phyloP scores from a whole-genome alignment of 2,888 invertebrate species.

The Notodonta dromedarius region DNA sequence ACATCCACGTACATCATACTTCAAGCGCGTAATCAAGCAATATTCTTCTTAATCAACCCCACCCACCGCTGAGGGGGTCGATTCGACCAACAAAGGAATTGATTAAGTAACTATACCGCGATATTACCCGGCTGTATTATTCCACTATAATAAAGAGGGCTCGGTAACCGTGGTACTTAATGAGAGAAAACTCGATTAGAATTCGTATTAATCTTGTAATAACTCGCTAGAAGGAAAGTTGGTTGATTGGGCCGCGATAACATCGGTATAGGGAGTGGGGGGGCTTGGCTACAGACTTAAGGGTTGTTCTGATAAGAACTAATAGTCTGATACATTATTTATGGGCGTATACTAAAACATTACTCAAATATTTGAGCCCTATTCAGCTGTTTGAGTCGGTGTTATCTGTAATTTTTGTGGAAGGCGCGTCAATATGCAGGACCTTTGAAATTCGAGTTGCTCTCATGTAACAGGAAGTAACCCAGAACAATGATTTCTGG shows the following conservation, averaged over 20 bases:
- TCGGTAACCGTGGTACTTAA: slow-evolving; percentile 81
- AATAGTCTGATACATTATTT: background rate
- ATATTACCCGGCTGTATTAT: slow-evolving; percentile 81
- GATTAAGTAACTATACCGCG: slow-evolving; percentile 83
- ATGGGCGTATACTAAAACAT: no score
- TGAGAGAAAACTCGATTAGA: slow-evolving; percentile 84
- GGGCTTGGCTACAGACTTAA: slow-evolving; percentile 30
- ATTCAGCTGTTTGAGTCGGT: no score
- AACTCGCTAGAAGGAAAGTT: slow-evolving; percentile 68
- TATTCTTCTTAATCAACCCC: slow-evolving; percentile 84
- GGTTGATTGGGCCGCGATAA: slow-evolving; percentile 59
- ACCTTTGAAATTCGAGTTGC: no score
- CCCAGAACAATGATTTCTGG: no score
- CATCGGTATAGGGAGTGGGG: slow-evolving; percentile 22
- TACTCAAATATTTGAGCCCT: no score
- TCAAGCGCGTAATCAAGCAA: slow-evolving; percentile 82
- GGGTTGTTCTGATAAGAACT: slow-evolving; percentile 20
- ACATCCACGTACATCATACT: slow-evolving; percentile 69
- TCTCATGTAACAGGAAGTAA: no score
- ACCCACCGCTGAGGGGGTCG: slow-evolving; percentile 77
- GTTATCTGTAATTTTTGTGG: no score
- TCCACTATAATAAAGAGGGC: slow-evolving; percentile 82
- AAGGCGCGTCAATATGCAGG: no score
- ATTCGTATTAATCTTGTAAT: slow-evolving; percentile 82
- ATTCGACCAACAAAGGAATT: slow-evolving; percentile 83